phyloP scores from a whole-genome alignment of 2,113 vertebrate species.

The human region DNA sequence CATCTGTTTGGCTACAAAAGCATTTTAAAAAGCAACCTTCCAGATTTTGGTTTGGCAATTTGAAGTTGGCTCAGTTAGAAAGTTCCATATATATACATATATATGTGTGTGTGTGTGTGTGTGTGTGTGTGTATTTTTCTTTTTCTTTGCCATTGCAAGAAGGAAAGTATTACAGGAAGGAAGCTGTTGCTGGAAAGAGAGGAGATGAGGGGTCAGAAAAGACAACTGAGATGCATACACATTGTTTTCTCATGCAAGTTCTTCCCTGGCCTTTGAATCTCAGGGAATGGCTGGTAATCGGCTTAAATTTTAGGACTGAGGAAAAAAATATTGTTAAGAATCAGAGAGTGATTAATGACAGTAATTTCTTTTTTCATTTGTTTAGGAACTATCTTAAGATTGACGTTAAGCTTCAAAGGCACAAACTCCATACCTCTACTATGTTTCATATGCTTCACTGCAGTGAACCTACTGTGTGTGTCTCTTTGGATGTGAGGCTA shows the following conservation, averaged over 20 bases:
- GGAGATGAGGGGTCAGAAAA: slow-evolving; percentile 1
- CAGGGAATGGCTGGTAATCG: slow-evolving; percentile 28
- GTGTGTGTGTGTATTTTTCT: neutral
- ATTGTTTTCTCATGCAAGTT: slow-evolving; percentile 9
- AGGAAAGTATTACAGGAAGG: slow-evolving; percentile 52
- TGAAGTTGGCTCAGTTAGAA: slow-evolving; percentile 71
- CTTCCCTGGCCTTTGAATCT: slow-evolving; percentile 45
- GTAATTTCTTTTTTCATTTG: slow-evolving; percentile 64
- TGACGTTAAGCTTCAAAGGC: neutral
- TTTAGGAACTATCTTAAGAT: slow-evolving; percentile 58
- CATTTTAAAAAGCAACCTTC: slow-evolving; percentile 73
- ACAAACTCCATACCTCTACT: neutral
- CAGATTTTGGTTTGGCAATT: slow-evolving; percentile 67
- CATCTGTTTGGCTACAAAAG: slow-evolving; percentile 85
- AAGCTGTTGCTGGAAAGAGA: slow-evolving; percentile 42
- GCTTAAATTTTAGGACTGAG: slow-evolving; percentile 52
- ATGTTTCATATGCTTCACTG: neutral
- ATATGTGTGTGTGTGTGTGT: too few relatives aligned
- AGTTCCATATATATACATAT: neutral
- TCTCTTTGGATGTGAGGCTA: neutral
- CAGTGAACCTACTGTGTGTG: slow-evolving; percentile 59
- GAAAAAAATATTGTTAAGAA: slow-evolving; percentile 56
- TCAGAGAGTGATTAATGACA: slow-evolving; percentile 61
- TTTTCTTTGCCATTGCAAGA: slow-evolving; percentile 55
- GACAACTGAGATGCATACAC: neutral